Evolutionary conservation across 2,888 invertebrate species (phyloP), one percentile per base, ranked within the genome.

Genomic region (Dicranocentrus wangi): DNA sequence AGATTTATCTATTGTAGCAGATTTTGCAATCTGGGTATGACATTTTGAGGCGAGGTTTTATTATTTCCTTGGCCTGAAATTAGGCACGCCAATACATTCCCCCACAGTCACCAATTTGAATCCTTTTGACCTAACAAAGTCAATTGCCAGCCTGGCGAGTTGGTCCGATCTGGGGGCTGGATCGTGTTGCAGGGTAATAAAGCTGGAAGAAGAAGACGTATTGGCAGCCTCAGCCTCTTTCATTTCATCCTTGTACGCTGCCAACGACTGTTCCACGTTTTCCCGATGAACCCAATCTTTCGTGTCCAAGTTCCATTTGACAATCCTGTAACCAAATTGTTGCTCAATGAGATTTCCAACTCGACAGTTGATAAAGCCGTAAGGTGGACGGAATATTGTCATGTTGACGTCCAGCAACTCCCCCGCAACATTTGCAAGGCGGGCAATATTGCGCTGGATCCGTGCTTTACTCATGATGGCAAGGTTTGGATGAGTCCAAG

Each of bases 41-140:
- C n/a, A n/a, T n/a, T n/a, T n/a, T n/a, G n/a, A n/a, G n/a, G n/a
- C n/a, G n/a, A n/a, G n/a, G n/a, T n/a, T n/a, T n/a, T n/a, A n/a
- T n/a, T n/a, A n/a, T n/a, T n/a, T n/a, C n/a, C n/a, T n/a, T n/a
- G n/a, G n/a, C n/a, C n/a, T n/a, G n/a, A n/a, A n/a, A n/a, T n/a
- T n/a, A n/a, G n/a, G n/a, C n/a, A n/a, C 27, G 13, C 79, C 83
- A 27, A 83, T 63, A 32, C 83, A 83, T 68, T 82, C 75, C 2
- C 51, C 53, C 0, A 82, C 65, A 0, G 73, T 75, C 2, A 83
- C 83, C 10, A 82, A 28, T 1, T 32, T 19, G 27, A 61, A 83
- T 19, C 79, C 76, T 39, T 13, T 39, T 8, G 5, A 39, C 7
- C 39, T 13, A 39, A 8, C n/a, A n/a, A n/a, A n/a, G n/a, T n/a